Conservation (phyloP, 1,140 invertebrate species). For the Drosophila suzukii region DNA sequence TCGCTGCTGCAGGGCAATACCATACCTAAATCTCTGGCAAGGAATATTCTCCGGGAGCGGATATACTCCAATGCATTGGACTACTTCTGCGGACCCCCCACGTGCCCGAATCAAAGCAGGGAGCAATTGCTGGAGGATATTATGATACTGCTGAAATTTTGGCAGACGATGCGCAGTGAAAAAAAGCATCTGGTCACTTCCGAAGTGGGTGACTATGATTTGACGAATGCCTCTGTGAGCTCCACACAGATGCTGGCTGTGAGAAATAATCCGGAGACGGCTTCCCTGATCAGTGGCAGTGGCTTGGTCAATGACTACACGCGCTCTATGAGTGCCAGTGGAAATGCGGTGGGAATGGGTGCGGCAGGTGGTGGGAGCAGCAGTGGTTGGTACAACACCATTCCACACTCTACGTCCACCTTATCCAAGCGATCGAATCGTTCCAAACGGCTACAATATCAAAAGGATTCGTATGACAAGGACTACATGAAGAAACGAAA, state of each 20-base stretch:
- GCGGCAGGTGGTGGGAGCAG: slow-evolving; percentile 85
- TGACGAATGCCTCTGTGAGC: slow-evolving; percentile 84
- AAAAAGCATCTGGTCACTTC: slow-evolving; percentile 96
- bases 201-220: slow-evolving; percentile 83
- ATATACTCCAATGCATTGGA: slow-evolving; percentile 97
- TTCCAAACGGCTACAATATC: slow-evolving; percentile 87
- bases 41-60: slow-evolving; percentile 96
- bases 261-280: slow-evolving; percentile 73
- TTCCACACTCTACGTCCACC: slow-evolving; percentile 90
- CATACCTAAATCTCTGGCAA: slow-evolving; percentile 92
- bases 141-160: slow-evolving; percentile 95
- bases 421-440: slow-evolving; percentile 91
- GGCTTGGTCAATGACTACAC: slow-evolving; percentile 85
- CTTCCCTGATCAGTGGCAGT: slow-evolving; percentile 77
- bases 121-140: slow-evolving; percentile 95
- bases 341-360: slow-evolving; percentile 72
- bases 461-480: slow-evolving; percentile 93
- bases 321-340: slow-evolving; percentile 87
- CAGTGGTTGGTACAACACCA: slow-evolving; percentile 94
- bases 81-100: slow-evolving; percentile 95
- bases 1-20: slow-evolving; percentile 97
- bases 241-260: slow-evolving; percentile 84
- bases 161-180: slow-evolving; percentile 98
- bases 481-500: slow-evolving; percentile 98
- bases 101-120: slow-evolving; percentile 92